phyloP scores from a whole-genome alignment of 2,888 invertebrate genomes.

The Leistus spinibarbis region DNA sequence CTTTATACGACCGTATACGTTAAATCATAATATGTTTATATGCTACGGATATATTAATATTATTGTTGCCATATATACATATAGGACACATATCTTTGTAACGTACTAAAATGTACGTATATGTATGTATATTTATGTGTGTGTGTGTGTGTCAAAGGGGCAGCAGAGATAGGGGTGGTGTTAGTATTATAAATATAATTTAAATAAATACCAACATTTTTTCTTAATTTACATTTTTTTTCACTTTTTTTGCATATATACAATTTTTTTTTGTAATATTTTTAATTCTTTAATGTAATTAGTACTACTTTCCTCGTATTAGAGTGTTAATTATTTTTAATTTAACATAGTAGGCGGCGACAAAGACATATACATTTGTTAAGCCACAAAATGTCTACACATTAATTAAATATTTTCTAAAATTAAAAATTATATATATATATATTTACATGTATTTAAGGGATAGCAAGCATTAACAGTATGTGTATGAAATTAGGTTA shows the following conservation, averaged over 20 bases:
- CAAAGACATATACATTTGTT: no score
- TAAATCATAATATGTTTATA: slow-evolving; percentile 56
- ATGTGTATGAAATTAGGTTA: no score
- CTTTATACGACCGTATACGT: slow-evolving; percentile 45
- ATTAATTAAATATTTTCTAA: no score
- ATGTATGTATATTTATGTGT: background rate
- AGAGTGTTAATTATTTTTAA: background rate
- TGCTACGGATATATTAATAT: slow-evolving; percentile 41
- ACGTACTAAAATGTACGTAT: background rate
- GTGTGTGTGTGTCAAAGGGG: background rate
- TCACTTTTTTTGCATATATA: background rate
- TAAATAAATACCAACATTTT: background rate
- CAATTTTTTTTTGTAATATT: background rate
- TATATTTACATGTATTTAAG: background rate
- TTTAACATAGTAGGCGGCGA: background rate
- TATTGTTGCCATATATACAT: slow-evolving; percentile 21
- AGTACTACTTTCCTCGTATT: background rate
- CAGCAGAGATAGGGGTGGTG: no score
- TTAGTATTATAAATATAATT: background rate
- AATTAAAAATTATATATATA: no score
- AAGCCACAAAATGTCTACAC: no score
- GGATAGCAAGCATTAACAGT: no score
- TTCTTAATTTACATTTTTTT: background rate
- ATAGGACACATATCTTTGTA: background rate
- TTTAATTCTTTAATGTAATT: background rate